Conservation (phyloP, 2,888 invertebrate genomes). For the Leistus spinibarbis region DNA sequence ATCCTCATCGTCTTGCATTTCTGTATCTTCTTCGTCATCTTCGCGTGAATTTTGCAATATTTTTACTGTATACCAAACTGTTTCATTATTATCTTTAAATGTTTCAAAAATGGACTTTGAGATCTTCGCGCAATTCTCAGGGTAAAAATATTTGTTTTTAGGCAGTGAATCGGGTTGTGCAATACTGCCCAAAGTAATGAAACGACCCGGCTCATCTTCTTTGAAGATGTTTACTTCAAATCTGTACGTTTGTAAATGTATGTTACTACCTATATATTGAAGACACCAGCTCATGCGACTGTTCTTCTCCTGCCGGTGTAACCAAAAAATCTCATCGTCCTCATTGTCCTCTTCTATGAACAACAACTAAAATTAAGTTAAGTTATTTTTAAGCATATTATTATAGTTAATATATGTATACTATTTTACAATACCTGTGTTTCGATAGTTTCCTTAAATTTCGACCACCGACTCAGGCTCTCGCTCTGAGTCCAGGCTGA, state of each 20-base stretch:
- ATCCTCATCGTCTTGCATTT: too few relatives aligned
- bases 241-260: background rate
- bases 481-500: background rate
- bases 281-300: background rate
- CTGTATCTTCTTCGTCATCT: background rate
- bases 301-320: background rate
- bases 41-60: background rate
- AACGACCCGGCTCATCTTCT: background rate
- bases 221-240: background rate
- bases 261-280: background rate
- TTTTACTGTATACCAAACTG: background rate
- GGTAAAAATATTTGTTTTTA: background rate
- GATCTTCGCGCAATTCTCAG: background rate
- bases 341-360: background rate
- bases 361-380: background rate
- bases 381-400: too few relatives aligned
- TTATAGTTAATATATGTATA: too few relatives aligned
- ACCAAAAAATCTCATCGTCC: background rate
- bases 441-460: background rate
- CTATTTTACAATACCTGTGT: background rate
- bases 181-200: background rate
- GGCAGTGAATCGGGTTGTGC: background rate
- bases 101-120: background rate
- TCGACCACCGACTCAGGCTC: background rate
- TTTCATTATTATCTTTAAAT: background rate